These are phyloP conservation scores for Pristionchus maxplancki DNA, from an alignment of 2,888 invertebrate species.

Conservation along the genomic window DNA sequence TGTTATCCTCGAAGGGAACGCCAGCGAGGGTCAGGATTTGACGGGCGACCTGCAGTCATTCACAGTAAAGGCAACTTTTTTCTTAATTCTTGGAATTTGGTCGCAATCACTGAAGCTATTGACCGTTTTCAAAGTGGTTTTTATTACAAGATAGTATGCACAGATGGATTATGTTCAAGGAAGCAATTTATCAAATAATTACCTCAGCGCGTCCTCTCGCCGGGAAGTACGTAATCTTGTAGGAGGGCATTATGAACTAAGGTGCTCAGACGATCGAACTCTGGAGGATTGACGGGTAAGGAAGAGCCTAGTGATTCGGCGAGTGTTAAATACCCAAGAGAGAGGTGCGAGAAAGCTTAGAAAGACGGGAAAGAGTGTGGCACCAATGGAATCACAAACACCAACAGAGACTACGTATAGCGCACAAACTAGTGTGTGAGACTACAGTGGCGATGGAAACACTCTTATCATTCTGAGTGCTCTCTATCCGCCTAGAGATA, in stretches of 20 bases:
- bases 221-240: constrained; percentile 1
- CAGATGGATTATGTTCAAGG: too few relatives aligned
- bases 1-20: not conserved
- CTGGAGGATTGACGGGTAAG: not conserved
- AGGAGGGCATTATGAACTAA: not conserved
- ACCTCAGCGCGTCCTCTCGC: not conserved
- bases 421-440: not conserved
- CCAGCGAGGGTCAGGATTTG: not conserved
- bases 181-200: too few relatives aligned
- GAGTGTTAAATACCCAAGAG: not conserved
- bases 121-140: too few relatives aligned
- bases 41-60: not conserved
- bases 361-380: not conserved
- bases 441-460: not conserved
- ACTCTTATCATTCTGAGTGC: not conserved
- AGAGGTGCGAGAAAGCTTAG: not conserved
- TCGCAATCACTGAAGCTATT: too few relatives aligned
- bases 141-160: too few relatives aligned
- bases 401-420: not conserved
- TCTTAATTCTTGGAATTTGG: too few relatives aligned
- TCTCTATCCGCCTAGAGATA: not conserved
- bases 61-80: too few relatives aligned
- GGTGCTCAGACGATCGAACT: too few relatives aligned
- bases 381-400: not conserved
- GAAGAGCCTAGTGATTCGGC: not conserved